Conservation (phyloP, 2,888 invertebrate species). For the Clepsis dumicolana region DNA sequence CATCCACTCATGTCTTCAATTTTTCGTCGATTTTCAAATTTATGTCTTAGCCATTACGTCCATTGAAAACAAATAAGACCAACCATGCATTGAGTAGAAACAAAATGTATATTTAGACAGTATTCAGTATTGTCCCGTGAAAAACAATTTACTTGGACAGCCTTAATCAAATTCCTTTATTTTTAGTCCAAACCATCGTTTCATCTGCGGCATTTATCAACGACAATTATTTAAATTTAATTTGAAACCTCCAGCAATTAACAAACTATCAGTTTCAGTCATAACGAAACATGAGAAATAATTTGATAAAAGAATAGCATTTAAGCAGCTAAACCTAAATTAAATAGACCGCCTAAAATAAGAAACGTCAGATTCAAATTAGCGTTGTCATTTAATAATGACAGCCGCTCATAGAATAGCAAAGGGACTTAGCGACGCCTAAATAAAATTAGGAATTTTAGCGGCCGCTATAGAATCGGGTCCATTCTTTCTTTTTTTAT, state of each 20-base stretch:
- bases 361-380: too few relatives aligned
- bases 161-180: conserved; percentile 19
- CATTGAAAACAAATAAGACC: conserved; percentile 28
- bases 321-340: too few relatives aligned
- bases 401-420: too few relatives aligned
- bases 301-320: too few relatives aligned
- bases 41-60: not conserved
- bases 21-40: not conserved
- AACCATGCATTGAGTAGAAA: conserved; percentile 29
- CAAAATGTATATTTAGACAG: conserved; percentile 38
- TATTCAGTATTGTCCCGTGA: conserved; percentile 31
- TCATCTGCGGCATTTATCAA: not conserved
- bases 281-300: too few relatives aligned
- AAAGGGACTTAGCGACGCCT: too few relatives aligned
- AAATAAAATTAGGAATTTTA: too few relatives aligned
- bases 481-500: too few relatives aligned
- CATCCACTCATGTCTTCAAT: not conserved
- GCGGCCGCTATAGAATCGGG: too few relatives aligned
- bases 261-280: not conserved
- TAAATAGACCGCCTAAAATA: too few relatives aligned
- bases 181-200: not conserved
- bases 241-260: not conserved
- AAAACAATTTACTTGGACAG: conserved; percentile 29
- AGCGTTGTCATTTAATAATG: too few relatives aligned
- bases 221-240: not conserved